Evolutionary conservation across 2,113 vertebrate species (phyloP), one percentile per base, ranked within the genome.

Genomic region (Dromaius novaehollandiae): DNA sequence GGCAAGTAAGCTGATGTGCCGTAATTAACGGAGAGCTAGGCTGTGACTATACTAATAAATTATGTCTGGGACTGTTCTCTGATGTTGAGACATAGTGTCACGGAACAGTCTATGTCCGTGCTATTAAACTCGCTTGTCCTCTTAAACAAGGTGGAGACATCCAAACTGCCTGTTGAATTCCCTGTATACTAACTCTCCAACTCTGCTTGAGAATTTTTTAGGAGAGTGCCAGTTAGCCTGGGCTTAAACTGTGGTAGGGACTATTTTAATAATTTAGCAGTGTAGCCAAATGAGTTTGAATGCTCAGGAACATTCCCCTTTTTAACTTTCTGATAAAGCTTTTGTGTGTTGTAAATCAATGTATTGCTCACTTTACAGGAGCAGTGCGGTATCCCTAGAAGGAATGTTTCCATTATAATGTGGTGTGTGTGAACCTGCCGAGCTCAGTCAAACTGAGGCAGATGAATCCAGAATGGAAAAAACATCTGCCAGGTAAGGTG

Each of bases 141-240:
- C 25, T 89, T 75, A 36, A 63, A 58, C 34, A 26, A 11, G 12
- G 4, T 15, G 11, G 69, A 75, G 36, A 30, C 61, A 42, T 9
- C 17, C 13, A 30, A n/a, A 22, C 14, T 38, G 34, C 34, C 24
- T 19, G 25, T 28, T 26, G 18, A 58, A 46, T 82, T 88, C 44
- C 42, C 3, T 19, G 79, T 22, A 3, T 13, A 16, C 20, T 24
- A 28, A 51, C 17, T 75, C 42, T 26, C 38, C 51, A 50, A 38
- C 8, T 12, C 34, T 48, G 13, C 5, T 19, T 74, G 32, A 48
- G 65, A 38, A 28, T 11, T 75, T 73, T 90, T 42, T 14, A 4
- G 5, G 32, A 42, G 21, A 6, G 4, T 24, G 18, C 7, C 0
- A 1, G 30, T 61, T 50, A 50, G 17, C 21, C 22, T 0, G 2